Base-by-base conservation (phyloP, 2,888 invertebrate species). In the Cerceris ruficornis region DNA sequence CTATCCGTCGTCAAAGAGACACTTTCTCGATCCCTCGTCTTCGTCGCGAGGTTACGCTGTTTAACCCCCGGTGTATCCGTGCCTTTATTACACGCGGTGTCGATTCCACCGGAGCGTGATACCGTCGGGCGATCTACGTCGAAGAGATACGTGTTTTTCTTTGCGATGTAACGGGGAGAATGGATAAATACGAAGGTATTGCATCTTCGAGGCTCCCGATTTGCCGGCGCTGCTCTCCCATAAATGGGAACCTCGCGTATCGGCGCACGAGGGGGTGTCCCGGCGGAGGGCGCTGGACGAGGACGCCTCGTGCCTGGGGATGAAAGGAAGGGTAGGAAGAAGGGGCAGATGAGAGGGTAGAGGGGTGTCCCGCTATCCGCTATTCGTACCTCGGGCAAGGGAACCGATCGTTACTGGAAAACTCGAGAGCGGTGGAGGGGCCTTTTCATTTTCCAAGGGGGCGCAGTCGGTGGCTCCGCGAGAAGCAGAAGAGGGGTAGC, bases 321-420 rank as follows among this genome's bases (percentile, higher is more conserved):
- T 50, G 71, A 65, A 71, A 68, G 71, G 65, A 64, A 73, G 70
- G 77, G 78, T 61, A 46, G 77, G 60, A 64, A 62, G 68, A 41
- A 28, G 43, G 66, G 43, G 52, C 28, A 42, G 50, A 43, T 9
- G 55, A 39, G 43, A 28, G 57, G 59, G 58, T 39, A 62, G 77
- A 69, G 75, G 57, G 72, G 73, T 55, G 74, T 67, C 76, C 68
- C 70, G 84, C 83, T 80, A 86, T 82, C 80, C 88, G 79, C 84
- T 84, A 76, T 80, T 84, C 84, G 88, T 88, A 90, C 90, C 90
- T 89, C 88, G 90, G 90, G 88, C 90, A 88, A 90, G 89, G 89
- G 88, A 89, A 85, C 88, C 90, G 90, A 90, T 90, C 90, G 90
- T 90, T 90, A 90, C 90, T 86, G 86, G 88, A 87, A 86, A 86